Evolutionary conservation across 2,888 invertebrate species (phyloP), one percentile per base, ranked within the genome.

Genomic region (Lomographa bimaculata): DNA sequence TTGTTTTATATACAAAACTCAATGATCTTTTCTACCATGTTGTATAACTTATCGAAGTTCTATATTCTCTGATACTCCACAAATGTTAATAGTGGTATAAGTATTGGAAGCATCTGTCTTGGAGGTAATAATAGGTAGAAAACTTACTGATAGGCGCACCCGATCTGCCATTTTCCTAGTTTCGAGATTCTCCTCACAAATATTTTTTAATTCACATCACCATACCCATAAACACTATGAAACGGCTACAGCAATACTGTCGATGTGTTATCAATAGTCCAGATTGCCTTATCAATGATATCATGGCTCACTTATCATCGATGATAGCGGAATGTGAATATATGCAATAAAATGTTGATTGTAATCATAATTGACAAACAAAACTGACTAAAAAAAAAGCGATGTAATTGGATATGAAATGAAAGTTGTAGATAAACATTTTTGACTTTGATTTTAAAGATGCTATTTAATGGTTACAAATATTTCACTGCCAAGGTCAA

Each of bases 111-210:
- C n/a, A n/a, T n/a, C n/a, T n/a, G n/a, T n/a, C n/a, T n/a, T n/a
- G n/a, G n/a, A n/a, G n/a, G n/a, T n/a, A n/a, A n/a, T n/a, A n/a
- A n/a, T n/a, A n/a, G n/a, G n/a, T n/a, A n/a, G n/a, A n/a, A n/a
- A n/a, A 79, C 85, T 80, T 71, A 89, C 87, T 28, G 87, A 72
- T 52, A 87, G 56, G 45, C 71, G 73, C 35, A 78, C 63, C 16
- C 73, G 67, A 35, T 76, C 77, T 27, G 69, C 77, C 87, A 89
- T 89, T 60, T 68, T 77, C 46, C 39, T 43, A 43, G 42, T 57
- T 54, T 51, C 60, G 71, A 77, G 74, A 79, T 80, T 79, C 74
- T 61, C 65, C 52, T 65, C 66, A 73, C 66, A 59, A 61, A 61
- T 42, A 30, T 37, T 47, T 45, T 55, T 55, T 52, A 44, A 52